Base-by-base conservation (phyloP, 2,888 invertebrate genomes). In the Nasonovia ribisnigri region DNA sequence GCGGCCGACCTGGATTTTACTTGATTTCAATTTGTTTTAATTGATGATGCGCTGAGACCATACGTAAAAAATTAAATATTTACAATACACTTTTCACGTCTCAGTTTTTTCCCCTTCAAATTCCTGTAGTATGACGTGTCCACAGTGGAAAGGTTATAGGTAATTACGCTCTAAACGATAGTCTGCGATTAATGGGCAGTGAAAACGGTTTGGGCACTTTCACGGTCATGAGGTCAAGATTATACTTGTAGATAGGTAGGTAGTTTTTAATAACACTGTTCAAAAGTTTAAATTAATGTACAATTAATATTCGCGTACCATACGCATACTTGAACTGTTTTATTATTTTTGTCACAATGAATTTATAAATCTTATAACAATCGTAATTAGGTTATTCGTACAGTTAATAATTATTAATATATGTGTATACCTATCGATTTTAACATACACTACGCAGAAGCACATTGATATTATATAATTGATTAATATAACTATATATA, bases 171-270 rank as follows among this genome's bases (percentile, higher is more conserved):
- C 36, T 86, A 43, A 86, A 46, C 46, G 86, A 46, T 29, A 46
- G 29, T 46, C 29, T 29, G 46, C 86, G 86, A 86, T 86, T 29
- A n/a, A 51, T 88, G 88, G 51, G 0, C 0, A 51, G 88, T 88
- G 48, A n/a, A 86, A 51, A 51, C 24, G 4, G 24, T 88, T 88
- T 51, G 26, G 20, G 20, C 36, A 54, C 51, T 51, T 51, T 88
- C 88, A 51, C 88, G 88, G 88, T 88, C 88, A 88, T 10, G 54
- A 51, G 88, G 51, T 88, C 88, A 51, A 88, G 86, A 86, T 29
- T 36, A 77, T 77, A 36, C 26, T 77, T 77, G 36, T 77, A 36
- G 36, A 16, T 36, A 20, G 36, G 20, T 36, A 20, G 36, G 8
- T 77, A 77, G 36, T 36, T 20, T 8, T 36, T 36, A 36, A 77